Evolutionary conservation across 2,797 vertebrate species (phyloP), one percentile per base, ranked within the genome.

Genomic region (Tympanoctomys barrerae): DNA sequence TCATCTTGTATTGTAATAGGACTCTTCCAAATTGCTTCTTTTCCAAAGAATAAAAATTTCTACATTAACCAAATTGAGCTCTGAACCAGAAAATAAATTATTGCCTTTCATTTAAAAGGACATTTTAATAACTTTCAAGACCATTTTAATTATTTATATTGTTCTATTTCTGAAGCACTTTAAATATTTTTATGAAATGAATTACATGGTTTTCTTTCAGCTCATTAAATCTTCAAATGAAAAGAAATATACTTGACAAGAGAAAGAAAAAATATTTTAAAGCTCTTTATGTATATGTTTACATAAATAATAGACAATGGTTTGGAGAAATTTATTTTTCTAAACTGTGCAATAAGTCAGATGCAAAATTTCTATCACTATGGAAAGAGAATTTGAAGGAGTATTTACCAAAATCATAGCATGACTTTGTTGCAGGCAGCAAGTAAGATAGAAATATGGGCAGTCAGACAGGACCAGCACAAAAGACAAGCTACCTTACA

Each of bases 131-230:
- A 57, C 28, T 57, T 42, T 89, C 24, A 84, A 84, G 70, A 62
- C 46, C 39, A 80, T 84, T 80, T 87, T 33, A 84, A 7, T 73
- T 84, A 54, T 52, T 92, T 90, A 0, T 79, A 90, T 81, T 94
- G 11, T 86, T 75, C 57, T 71, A 66, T 82, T 91, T 91, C 87
- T 49, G 42, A 94, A 68, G 31, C 57, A 78, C 70, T 95, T 92
- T 57, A 85, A 88, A 75, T 80, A 83, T 87, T 79, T 95, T 71
- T 79, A 88, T 75, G 39, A 94, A 95, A 57, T 75, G 11, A 82
- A 75, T 61, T 80, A 70, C 10, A 84, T 57, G 11, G 11, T 57
- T 93, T 89, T 79, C 24, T 80, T 85, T 70, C 54, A 87, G 75
- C 8, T 87, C 49, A 66, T 82, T 75, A 66, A n/a, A 80, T 75